Conservation (phyloP, 2,888 invertebrate species). For the Ophraella communa region DNA sequence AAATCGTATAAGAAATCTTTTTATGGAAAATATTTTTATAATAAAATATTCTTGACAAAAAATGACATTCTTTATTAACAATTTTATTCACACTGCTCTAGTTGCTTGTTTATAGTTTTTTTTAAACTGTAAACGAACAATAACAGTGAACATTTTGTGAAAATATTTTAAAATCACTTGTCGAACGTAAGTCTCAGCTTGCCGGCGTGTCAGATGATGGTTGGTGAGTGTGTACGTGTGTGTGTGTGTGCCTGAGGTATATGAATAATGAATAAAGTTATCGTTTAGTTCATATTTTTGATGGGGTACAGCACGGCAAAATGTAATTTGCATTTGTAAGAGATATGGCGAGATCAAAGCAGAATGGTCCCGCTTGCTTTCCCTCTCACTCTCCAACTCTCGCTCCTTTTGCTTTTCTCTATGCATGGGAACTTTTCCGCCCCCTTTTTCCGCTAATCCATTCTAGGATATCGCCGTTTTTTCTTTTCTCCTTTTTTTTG, state of each 20-base stretch:
- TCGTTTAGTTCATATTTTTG: conserved; percentile 70
- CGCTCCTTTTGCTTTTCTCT: conserved; percentile 40
- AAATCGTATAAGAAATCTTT: too few species aligned
- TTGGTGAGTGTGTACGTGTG: background rate
- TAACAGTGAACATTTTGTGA: too few species aligned
- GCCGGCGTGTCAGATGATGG: conserved; percentile 11
- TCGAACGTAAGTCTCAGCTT: conserved; percentile 34
- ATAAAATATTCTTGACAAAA: too few species aligned
- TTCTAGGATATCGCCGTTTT: conserved; percentile 29
- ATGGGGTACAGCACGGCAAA: conserved; percentile 62
- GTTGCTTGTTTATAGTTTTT: too few species aligned
- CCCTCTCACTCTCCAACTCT: conserved; percentile 38
- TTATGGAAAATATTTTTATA: too few species aligned
- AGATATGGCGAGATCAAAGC: conserved; percentile 63
- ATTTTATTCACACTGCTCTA: too few species aligned
- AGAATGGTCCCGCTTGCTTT: conserved; percentile 47
- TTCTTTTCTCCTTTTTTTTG: conserved; percentile 1
- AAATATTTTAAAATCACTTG: conserved; percentile 35
- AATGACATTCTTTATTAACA: too few species aligned
- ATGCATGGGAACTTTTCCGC: conserved; percentile 41
- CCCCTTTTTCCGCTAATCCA: conserved; percentile 41
- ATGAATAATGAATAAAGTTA: conserved; percentile 70
- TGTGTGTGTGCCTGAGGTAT: conserved; percentile 59
- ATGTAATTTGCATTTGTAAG: conserved; percentile 64
- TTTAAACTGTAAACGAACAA: too few species aligned